Conservation (phyloP, 2,797 vertebrate genomes). For the Agapornis canus region DNA sequence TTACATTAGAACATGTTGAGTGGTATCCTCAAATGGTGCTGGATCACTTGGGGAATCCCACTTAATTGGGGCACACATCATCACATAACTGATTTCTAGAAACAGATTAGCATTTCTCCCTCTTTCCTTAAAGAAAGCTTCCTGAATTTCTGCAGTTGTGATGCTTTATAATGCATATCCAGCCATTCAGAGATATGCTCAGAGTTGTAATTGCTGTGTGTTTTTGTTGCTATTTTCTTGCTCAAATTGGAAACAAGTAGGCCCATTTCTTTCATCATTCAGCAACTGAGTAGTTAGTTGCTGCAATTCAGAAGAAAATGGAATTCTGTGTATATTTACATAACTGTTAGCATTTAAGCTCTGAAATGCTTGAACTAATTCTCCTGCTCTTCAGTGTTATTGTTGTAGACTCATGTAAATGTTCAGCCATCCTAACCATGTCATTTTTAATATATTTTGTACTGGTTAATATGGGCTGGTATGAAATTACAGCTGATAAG, state of each 20-base stretch:
- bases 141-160: background rate
- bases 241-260: slow-evolving; percentile 8
- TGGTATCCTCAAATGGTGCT: background rate
- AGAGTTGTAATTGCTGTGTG: slow-evolving; percentile 26
- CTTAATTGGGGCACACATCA: background rate
- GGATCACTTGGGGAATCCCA: background rate
- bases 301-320: slow-evolving; percentile 25
- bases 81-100: background rate
- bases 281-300: background rate
- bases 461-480: background rate
- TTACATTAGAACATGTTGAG: background rate
- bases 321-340: background rate
- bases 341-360: background rate
- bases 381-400: background rate
- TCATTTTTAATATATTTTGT: background rate
- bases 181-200: slow-evolving; percentile 1
- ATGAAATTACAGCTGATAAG: background rate
- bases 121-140: background rate
- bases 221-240: slow-evolving; percentile 19
- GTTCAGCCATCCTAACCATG: background rate
- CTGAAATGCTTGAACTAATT: background rate
- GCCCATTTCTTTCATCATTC: background rate
- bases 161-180: background rate
- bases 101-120: background rate
- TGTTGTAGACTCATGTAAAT: background rate